phyloP scores from a whole-genome alignment of 2,113 vertebrate species.

The Paralichthys olivaceus region DNA sequence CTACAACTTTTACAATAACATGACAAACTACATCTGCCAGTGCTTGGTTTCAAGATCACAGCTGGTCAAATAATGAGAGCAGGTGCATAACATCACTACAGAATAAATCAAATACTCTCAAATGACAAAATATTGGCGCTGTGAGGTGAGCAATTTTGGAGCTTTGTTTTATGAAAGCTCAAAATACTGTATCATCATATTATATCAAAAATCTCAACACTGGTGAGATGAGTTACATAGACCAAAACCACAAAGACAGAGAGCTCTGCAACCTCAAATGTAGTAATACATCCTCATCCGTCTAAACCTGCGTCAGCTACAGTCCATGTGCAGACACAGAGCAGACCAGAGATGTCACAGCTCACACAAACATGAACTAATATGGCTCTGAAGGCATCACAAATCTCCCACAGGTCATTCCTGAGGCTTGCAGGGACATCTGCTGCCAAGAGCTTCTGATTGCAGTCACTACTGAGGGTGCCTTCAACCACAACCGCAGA shows the following conservation, averaged over 20 bases:
- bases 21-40: not conserved
- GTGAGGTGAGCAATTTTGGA: not conserved
- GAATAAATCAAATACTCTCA: not conserved
- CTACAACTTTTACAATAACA: slow-evolving; percentile 2
- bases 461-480: not conserved
- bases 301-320: slow-evolving; percentile 20
- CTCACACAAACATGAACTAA: slow-evolving; percentile 81
- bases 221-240: not conserved
- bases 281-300: slow-evolving; percentile 16
- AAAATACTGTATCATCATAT: not conserved
- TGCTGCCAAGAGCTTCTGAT: slow-evolving; percentile 26
- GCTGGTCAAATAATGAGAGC: slow-evolving; percentile 2
- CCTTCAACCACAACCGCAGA: slow-evolving; percentile 20
- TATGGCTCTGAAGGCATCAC: slow-evolving; percentile 70
- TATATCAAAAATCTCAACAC: not conserved
- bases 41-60: slow-evolving; percentile 5
- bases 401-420: slow-evolving; percentile 15
- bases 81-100: not conserved
- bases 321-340: slow-evolving; percentile 52
- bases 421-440: slow-evolving; percentile 32
- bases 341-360: slow-evolving; percentile 63
- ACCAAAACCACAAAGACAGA: not conserved
- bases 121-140: not conserved
- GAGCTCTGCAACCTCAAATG: not conserved
- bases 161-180: not conserved